phyloP scores from a whole-genome alignment of 1,140 invertebrate species.

The Colletes latitarsis region DNA sequence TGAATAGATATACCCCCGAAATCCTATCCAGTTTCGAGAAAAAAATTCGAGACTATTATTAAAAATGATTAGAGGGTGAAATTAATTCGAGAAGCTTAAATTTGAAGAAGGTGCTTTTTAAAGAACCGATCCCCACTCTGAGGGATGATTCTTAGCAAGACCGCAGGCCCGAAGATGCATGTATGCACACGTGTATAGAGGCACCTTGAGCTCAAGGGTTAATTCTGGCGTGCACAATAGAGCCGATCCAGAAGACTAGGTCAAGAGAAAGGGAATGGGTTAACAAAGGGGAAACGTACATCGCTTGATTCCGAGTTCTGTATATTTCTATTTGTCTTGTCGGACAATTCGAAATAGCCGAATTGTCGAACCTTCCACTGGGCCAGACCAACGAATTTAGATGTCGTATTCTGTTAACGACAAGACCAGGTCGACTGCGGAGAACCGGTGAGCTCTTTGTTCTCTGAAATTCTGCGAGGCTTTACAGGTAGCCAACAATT shows the following conservation, averaged over 20 bases:
- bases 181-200: slow-evolving; percentile 11
- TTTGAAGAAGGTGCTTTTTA: slow-evolving; percentile 13
- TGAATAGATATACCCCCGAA: too few relatives aligned
- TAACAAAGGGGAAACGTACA: slow-evolving; percentile 54
- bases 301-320: slow-evolving; percentile 29
- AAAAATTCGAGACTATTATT: too few relatives aligned
- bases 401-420: not conserved
- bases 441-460: not conserved
- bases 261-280: slow-evolving; percentile 63
- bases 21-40: too few relatives aligned
- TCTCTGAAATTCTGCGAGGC: not conserved
- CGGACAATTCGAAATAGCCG: slow-evolving; percentile 13
- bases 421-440: not conserved
- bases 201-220: slow-evolving; percentile 57
- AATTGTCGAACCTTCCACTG: slow-evolving; percentile 8
- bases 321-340: slow-evolving; percentile 33
- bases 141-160: slow-evolving; percentile 12
- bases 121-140: not conserved
- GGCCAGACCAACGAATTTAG: not conserved
- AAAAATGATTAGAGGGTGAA: too few relatives aligned
- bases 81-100: too few relatives aligned
- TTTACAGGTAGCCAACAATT: slow-evolving; percentile 1
- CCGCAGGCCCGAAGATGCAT: not conserved
- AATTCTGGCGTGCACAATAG: slow-evolving; percentile 60
- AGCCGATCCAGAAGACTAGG: slow-evolving; percentile 60